A percentile compares a stretch with the other conserved stretches of the same genome.
Conservation (phyloP, 2,797 vertebrate species). For the Chiloscyllium punctatum region DNA sequence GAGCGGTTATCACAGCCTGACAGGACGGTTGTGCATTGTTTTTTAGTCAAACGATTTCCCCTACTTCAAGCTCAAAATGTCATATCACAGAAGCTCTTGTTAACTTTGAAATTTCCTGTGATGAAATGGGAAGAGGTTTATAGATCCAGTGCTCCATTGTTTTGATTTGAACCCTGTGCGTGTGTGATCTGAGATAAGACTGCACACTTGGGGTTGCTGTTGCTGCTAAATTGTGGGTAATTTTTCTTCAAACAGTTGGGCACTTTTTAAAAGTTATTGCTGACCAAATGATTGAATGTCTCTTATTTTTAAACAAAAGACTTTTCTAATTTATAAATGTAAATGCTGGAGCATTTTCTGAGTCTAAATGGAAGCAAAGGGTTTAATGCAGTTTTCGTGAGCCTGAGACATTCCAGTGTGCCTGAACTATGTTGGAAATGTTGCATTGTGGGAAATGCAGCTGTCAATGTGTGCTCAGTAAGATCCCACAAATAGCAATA, state of each 20-base stretch:
- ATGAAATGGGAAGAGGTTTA: background rate
- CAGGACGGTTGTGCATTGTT: background rate
- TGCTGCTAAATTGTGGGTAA: background rate
- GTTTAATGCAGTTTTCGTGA: background rate
- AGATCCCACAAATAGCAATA: background rate
- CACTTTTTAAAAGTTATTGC: background rate
- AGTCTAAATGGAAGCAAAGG: background rate
- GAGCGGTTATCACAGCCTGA: background rate
- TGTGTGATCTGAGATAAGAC: background rate
- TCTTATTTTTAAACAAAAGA: background rate
- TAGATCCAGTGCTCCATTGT: background rate
- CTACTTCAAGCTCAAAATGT: background rate
- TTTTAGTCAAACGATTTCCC: background rate
- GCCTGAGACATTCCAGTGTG: background rate
- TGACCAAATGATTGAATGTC: background rate
- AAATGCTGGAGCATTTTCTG: background rate
- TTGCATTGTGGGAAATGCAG: background rate
- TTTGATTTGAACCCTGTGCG: background rate
- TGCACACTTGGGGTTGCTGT: background rate
- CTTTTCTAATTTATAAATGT: background rate
- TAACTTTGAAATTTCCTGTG: constrained; percentile 12
- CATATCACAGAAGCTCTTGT: background rate
- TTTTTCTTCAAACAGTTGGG: background rate
- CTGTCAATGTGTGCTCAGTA: background rate
- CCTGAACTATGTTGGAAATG: background rate